Conservation (phyloP, 1,140 invertebrate species). For the Antheraea pernyi region DNA sequence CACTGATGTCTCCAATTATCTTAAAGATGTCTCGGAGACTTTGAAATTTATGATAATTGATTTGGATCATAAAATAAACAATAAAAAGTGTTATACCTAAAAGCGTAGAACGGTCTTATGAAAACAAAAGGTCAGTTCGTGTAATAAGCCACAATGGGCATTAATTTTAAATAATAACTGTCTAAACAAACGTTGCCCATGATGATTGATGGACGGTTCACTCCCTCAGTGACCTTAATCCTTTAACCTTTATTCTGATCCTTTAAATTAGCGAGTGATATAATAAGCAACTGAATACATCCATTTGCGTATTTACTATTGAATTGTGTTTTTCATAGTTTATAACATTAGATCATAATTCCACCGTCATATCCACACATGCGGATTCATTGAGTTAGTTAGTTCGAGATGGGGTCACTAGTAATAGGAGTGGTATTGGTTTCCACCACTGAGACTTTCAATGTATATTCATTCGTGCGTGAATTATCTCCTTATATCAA, state of each 20-base stretch:
- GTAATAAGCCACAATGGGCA: not conserved
- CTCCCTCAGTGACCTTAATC: not conserved
- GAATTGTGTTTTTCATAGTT: too few species aligned
- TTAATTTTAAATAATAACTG: constrained; percentile 6
- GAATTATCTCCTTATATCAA: too few species aligned
- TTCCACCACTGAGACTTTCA: too few species aligned
- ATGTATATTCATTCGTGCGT: too few species aligned
- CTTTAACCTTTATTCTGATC: constrained; percentile 3
- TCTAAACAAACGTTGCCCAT: constrained; percentile 5
- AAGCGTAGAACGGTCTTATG: not conserved
- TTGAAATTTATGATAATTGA: constrained; percentile 17
- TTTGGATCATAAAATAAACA: not conserved
- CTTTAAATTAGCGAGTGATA: not conserved
- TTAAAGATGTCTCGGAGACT: constrained; percentile 19
- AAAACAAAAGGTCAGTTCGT: not conserved
- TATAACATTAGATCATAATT: too few species aligned
- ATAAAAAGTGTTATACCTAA: constrained; percentile 1
- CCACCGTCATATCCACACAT: too few species aligned
- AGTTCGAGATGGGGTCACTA: too few species aligned
- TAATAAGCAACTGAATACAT: not conserved
- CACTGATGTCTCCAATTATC: not conserved
- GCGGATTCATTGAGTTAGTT: too few species aligned
- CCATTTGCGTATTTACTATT: not conserved
- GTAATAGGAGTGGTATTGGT: too few species aligned
- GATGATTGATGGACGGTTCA: constrained; percentile 6